Base-by-base conservation (phyloP, 2,113 vertebrate species). In the Plotosus lineatus region DNA sequence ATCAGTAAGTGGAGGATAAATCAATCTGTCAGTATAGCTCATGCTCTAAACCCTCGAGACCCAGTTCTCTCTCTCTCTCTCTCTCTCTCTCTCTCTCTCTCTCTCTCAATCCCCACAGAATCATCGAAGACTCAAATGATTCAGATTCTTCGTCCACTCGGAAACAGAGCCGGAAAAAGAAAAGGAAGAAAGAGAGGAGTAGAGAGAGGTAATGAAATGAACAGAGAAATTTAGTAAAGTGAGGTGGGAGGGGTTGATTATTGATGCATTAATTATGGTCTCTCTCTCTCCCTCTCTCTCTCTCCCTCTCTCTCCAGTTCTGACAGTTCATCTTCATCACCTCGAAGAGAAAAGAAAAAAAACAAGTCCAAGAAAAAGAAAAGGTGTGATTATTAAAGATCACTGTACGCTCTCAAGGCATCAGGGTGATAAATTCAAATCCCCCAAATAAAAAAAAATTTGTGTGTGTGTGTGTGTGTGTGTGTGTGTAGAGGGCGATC, bases 111-210 rank as follows among this genome's bases (percentile, higher is more conserved):
- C n/a, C 42, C 19, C 6, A 31, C 82, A 97, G 96, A 75, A 89
- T 96, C 84, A 90, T 96, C n/a, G 92, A 93, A 36, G 92, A 92
- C 61, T 95, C 95, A 0, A 94, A 94, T 0, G 89, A 93, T 26
- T 95, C 95, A 0, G 92, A 94, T 31, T 94, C 95, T 36, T 93
- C 93, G 66, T 93, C 94, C 3, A 92, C 95, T n/a, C 91, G 89
- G 78, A 94, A 94, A 68, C 89, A 88, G 77, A 94, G 95, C 80
- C 93, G 94, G n/a, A 97, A 96, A 91, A 97, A 96, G 93, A 97
- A 96, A 82, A 92, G 86, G 51, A 96, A 96, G 92, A 97, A 95
- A 91, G 96, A 94, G 88, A 95, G 92, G 91, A 93, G 58, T 71
- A 89, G 89, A 88, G 93, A 92, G 86, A 94, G 95, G 93, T 94